Evolutionary conservation across 2,888 invertebrate genomes (phyloP), one percentile per base, ranked within the genome.

Genomic region (Schizotus pectinicornis): DNA sequence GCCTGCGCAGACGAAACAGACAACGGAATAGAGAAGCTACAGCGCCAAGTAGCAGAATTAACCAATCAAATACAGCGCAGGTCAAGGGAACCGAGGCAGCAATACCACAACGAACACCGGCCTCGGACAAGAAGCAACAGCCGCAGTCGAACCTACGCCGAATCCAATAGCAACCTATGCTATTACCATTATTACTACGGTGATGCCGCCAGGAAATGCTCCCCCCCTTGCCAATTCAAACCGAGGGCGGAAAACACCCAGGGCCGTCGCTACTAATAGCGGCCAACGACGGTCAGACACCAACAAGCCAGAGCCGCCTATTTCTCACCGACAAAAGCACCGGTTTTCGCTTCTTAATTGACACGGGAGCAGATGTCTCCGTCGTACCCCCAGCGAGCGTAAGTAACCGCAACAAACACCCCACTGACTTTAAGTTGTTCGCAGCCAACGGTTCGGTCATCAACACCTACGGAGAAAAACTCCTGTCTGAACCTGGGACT

Each of bases 281-380:
- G 62, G 62, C 55, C 22, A 38, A 9, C 41, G 43, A 32, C 43
- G 59, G 35, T 30, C 43, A 39, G 7, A 9, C 31, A 1, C 3
- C 6, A 0, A 11, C 30, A 50, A 14, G 14, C 7, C 30, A 46
- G 9, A 34, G 9, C 50, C 63, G 63, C n/a, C 41, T 58, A 6
- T 42, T 37, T 34, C 8, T 63, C 2, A 6, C 8, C 35, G 63
- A 63, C 9, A n/a, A 8, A 8, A 6, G 7, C 6, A 30, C n/a
- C 0, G 49, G 43, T 3, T 30, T 30, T 0, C 43, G 48, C 9
- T 61, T 55, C 36, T 33, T 61, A 1, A 39, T 61, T 7, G 59
- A 61, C 45, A 42, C 51, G 1, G 56, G 52, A 3, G 35, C 61
- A 0, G 59, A 60, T 9, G 37, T 61, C 1, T 61, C 59, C 2